Base-by-base conservation (phyloP, 1,140 invertebrate genomes). In the Papilio aristodemus region DNA sequence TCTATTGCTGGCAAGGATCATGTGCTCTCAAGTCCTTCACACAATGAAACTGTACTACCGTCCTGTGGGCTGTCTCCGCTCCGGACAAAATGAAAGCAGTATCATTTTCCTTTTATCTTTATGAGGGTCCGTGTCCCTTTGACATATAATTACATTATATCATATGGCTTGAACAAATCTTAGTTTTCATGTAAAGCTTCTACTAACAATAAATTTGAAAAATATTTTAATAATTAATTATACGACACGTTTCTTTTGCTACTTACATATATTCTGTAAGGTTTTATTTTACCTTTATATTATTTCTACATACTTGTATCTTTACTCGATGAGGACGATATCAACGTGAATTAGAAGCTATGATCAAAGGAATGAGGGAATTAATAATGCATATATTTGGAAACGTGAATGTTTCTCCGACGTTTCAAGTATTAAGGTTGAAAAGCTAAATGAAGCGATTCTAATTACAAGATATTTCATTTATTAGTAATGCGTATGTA, bases 141-240 rank as follows among this genome's bases (percentile, higher is more conserved):
- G 46, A 50, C 46, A 50, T 50, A 50, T 50, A 50, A 50, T 50
- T 50, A 50, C 46, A 50, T 50, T 50, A 50, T 50, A 50, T 50
- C 46, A 17, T 50, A 25, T 11, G 19, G 10, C 46, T 50, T 7
- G 19, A 50, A 11, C 8, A 50, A 50, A 50, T 50, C 46, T 50
- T 50, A 50, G 19, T 50, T 50, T 25, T 50, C 46, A 17, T 50
- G 46, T 50, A 50, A 50, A 50, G 46, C 19, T 22, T 50, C 19
- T 50, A 50, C 46, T 9, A 50, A 50, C n/a, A 25, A 14, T n/a
- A 50, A 22, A 1, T 10, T 22, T 1, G n/a, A n/a, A n/a, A n/a
- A n/a, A n/a, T n/a, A n/a, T n/a, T n/a, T n/a, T n/a, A n/a, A n/a
- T n/a, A n/a, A n/a, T 32, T 32, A 32, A 32, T 32, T 32, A 32